Evolutionary conservation across 2,113 vertebrate genomes (phyloP), one percentile per base, ranked within the genome.

Genomic region (Scartelaos histophorus): DNA sequence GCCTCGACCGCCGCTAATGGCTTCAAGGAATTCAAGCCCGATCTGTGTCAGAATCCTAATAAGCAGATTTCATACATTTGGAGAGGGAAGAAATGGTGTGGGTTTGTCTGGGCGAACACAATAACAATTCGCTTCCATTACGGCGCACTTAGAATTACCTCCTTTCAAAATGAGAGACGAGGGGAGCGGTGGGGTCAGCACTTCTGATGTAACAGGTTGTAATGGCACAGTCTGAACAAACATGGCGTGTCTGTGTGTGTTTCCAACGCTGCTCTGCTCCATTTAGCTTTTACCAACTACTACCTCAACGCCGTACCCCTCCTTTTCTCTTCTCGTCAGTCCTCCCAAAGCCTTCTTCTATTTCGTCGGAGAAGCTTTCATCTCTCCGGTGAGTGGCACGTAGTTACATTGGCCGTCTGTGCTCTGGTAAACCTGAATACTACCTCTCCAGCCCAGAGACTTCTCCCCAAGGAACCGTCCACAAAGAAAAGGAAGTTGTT

Each of bases 11-110:
- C 80, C 75, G 25, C 85, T 90, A 92, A 92, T 92, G 84, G 87
- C 81, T 87, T 87, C 65, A 83, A 90, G 85, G 87, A 90, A 88
- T 87, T 74, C 82, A 85, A 58, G 78, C 29, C 22, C 57, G 79
- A 83, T 84, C 83, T 69, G 72, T 85, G 83, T 88, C 75, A 76
- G 84, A 88, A 90, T 82, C 76, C 73, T 90, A 89, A 90, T 90
- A 76, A 89, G 87, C 81, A 82, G 61, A 90, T 90, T 85, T 82
- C 73, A 84, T 82, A 75, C 85, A 88, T 83, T 70, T 79, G 70
- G 78, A 75, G 75, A 57, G 76, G n/a, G 71, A 71, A 74, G 70
- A 76, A 68, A 73, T 65, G 73, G 66, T 67, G 81, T 74, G 66
- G 82, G 79, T 85, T 64, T 62, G n/a, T 74, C 64, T 43, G 13